Evolutionary conservation across 2,113 vertebrate genomes (phyloP).

Genomic region (Crotalus horridus): DNA sequence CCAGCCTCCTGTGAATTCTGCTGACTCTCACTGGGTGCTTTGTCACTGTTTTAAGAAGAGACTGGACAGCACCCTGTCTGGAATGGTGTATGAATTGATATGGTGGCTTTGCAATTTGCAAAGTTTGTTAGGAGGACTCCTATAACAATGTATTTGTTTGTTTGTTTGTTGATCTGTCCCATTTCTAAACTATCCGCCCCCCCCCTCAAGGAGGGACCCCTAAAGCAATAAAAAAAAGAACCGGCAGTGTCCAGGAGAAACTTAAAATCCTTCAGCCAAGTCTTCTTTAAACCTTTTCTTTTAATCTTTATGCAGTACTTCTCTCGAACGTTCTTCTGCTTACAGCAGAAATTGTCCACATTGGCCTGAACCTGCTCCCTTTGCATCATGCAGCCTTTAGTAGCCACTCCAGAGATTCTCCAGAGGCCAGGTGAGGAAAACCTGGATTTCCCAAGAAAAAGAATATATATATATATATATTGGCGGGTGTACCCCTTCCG

Average conservation of each 20-base stretch:
- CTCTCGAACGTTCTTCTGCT: neutral
- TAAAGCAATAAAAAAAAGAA: no score
- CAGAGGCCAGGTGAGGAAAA: no score
- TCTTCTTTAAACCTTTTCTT: neutral
- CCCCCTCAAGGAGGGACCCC: no score
- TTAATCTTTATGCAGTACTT: neutral
- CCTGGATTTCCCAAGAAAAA: no score
- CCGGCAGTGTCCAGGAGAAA: neutral
- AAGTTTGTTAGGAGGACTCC: slow-evolving; percentile 43
- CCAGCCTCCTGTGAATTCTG: neutral
- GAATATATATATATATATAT: no score
- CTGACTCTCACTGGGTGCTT: neutral
- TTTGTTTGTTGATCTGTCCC: no score
- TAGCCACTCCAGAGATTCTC: neutral
- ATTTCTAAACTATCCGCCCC: no score
- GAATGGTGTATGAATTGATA: no score
- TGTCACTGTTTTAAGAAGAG: no score
- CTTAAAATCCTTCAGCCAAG: neutral
- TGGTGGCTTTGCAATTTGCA: slow-evolving; percentile 31
- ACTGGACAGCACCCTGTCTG: no score
- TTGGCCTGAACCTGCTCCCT: no score
- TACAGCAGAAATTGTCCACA: neutral
- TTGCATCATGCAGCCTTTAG: neutral
- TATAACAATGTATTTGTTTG: neutral
- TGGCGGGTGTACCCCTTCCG: slow-evolving; percentile 59